Evolutionary conservation across 2,888 invertebrate genomes (phyloP).

Genomic region (Oxycera nigricornis): DNA sequence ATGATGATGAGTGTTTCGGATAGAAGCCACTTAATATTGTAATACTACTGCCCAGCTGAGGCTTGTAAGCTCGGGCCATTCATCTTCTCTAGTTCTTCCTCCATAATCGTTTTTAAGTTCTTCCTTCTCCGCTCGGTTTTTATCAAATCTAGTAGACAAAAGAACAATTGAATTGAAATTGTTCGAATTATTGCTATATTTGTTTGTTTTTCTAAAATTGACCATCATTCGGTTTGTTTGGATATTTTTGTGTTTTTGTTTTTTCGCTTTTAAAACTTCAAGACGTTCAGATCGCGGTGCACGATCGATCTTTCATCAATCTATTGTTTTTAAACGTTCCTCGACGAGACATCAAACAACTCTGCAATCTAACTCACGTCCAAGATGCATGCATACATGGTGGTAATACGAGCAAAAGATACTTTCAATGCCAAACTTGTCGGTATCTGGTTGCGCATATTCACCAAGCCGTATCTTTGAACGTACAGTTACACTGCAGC

Average conservation of each 20-base stretch:
- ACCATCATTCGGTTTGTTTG: neutral
- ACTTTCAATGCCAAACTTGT: conserved; percentile 43
- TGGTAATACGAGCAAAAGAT: too few species aligned
- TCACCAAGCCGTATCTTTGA: neutral
- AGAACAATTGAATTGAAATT: conserved; percentile 45
- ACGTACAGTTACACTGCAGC: neutral
- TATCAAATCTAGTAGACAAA: conserved; percentile 43
- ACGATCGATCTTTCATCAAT: conserved; percentile 46
- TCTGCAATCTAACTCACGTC: neutral
- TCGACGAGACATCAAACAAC: conserved; percentile 30
- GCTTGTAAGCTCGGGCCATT: neutral
- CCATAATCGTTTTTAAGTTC: neutral
- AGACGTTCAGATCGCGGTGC: neutral
- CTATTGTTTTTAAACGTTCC: conserved; percentile 32
- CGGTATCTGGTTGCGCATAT: conserved; percentile 8
- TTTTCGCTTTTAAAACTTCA: neutral
- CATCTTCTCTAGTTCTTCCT: neutral
- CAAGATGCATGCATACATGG: too few species aligned
- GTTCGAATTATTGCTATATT: conserved; percentile 27
- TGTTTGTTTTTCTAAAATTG: neutral
- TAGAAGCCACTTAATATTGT: conserved; percentile 12
- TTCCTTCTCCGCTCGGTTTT: neutral
- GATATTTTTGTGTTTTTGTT: neutral
- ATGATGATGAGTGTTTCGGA: conserved; percentile 20
- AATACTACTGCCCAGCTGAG: neutral